A percentile compares a stretch with the other conserved stretches of the same genome.
Conservation (phyloP, 2,113 vertebrate species). For the Pitta sordida region DNA sequence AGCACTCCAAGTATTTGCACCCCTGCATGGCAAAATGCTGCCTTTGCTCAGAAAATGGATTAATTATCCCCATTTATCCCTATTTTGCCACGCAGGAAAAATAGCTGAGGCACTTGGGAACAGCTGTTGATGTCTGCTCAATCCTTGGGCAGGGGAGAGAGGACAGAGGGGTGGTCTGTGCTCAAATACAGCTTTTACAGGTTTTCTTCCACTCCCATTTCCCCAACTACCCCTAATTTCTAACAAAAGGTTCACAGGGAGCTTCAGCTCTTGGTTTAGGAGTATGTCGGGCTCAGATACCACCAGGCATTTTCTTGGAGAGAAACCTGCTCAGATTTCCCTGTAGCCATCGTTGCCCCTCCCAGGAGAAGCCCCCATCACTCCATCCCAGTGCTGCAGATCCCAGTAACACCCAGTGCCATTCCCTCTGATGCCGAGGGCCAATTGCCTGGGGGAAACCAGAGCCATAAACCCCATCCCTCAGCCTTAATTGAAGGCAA, state of each 20-base stretch:
- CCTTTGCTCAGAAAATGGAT: not conserved
- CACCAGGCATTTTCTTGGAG: not conserved
- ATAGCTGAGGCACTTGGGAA: accelerated
- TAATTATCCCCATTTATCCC: not conserved
- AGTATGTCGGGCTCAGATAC: accelerated
- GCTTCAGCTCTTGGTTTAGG: not conserved
- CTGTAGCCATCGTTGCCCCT: not conserved
- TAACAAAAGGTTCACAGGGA: accelerated
- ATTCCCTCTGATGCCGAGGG: not conserved
- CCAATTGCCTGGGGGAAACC: not conserved
- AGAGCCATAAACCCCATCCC: constrained; percentile 32
- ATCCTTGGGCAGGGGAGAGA: not conserved
- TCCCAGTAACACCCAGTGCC: not conserved
- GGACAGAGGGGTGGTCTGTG: accelerated
- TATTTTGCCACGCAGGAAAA: not conserved
- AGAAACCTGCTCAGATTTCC: not conserved
- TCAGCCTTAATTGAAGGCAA: not conserved
- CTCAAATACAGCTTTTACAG: not conserved
- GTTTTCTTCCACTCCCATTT: not conserved
- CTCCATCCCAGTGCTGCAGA: accelerated
- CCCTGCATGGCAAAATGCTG: accelerated
- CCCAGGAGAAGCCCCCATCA: not conserved
- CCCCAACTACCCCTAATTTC: not conserved
- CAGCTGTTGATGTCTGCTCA: not conserved
- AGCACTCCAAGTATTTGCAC: accelerated